Evolutionary conservation across 2,888 invertebrate genomes (phyloP).

Genomic region (Brachyptera putata): DNA sequence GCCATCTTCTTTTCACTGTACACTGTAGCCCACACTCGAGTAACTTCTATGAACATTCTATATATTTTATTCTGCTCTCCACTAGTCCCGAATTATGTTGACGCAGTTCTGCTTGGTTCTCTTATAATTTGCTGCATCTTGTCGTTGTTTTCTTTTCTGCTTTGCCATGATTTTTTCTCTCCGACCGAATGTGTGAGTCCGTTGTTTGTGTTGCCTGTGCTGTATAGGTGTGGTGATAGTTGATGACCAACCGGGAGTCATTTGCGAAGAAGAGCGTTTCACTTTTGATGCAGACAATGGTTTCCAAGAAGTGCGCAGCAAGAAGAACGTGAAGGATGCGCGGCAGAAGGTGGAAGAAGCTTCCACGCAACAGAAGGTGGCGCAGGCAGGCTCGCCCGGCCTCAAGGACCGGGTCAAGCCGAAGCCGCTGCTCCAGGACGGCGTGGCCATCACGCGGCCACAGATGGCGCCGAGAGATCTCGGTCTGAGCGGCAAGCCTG

Average conservation of each 20-base stretch:
- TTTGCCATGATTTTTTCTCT: conserved; percentile 25
- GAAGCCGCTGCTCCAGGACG: conserved; percentile 31
- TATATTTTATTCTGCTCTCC: too few species aligned
- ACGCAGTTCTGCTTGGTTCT: background rate
- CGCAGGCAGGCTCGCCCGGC: conserved; percentile 22
- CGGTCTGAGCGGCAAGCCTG: conserved; percentile 24
- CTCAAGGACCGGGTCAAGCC: conserved; percentile 1
- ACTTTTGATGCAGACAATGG: conserved; percentile 54
- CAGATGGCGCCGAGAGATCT: conserved; percentile 18
- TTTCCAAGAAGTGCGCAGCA: conserved; percentile 80
- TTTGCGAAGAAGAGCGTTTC: conserved; percentile 40
- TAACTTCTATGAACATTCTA: too few species aligned
- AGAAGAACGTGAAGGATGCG: conserved; percentile 62
- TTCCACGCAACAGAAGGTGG: conserved; percentile 25
- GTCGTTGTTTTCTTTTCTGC: background rate
- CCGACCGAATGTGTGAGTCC: conserved; percentile 33
- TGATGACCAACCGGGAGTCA: conserved; percentile 50
- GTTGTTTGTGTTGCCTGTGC: conserved; percentile 36
- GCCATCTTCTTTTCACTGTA: too few species aligned
- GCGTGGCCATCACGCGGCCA: too few species aligned
- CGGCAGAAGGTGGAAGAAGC: conserved; percentile 38
- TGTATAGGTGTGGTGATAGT: conserved; percentile 49
- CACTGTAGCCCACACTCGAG: too few species aligned
- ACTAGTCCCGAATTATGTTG: too few species aligned
- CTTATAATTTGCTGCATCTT: conserved; percentile 1